phyloP scores from a whole-genome alignment of 2,888 invertebrate genomes.

The Cheilosia urbana region DNA sequence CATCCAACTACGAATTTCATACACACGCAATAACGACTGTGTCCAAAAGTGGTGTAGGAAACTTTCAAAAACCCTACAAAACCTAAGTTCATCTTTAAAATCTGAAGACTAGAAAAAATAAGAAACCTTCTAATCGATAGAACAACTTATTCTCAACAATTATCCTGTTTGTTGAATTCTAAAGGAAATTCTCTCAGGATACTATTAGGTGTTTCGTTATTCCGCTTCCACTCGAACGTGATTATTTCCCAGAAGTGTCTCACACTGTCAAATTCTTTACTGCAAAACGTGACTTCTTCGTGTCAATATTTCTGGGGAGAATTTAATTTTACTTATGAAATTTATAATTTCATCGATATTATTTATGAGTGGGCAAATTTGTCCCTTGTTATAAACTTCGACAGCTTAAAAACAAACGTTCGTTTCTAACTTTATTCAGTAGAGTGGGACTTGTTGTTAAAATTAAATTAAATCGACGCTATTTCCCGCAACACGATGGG shows the following conservation, averaged over 20 bases:
- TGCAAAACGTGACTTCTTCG: conserved; percentile 16
- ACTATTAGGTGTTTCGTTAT: conserved; percentile 11
- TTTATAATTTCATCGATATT: background rate
- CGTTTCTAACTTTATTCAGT: too few relatives aligned
- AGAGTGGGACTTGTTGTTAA: too few relatives aligned
- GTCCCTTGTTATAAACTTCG: background rate
- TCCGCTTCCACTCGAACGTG: conserved; percentile 26
- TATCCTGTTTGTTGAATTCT: conserved; percentile 5
- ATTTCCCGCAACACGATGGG: too few relatives aligned
- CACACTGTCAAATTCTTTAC: background rate
- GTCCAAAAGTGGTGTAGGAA: too few relatives aligned
- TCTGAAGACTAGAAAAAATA: background rate
- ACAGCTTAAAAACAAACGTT: background rate
- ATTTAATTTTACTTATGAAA: conserved; percentile 12
- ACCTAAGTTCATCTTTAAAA: background rate
- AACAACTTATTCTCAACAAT: background rate
- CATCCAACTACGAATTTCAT: too few relatives aligned
- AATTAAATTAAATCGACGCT: too few relatives aligned
- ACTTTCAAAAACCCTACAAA: background rate
- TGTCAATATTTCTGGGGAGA: background rate
- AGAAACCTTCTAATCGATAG: background rate
- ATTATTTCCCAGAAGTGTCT: conserved; percentile 24
- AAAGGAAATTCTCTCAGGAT: conserved; percentile 15
- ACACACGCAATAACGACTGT: too few relatives aligned
- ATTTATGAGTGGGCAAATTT: background rate